Percentiles rank a stretch among this genome's conserved stretches.
Conservation (phyloP, 1,140 invertebrate species). For the Rhizoglyphus robini region DNA sequence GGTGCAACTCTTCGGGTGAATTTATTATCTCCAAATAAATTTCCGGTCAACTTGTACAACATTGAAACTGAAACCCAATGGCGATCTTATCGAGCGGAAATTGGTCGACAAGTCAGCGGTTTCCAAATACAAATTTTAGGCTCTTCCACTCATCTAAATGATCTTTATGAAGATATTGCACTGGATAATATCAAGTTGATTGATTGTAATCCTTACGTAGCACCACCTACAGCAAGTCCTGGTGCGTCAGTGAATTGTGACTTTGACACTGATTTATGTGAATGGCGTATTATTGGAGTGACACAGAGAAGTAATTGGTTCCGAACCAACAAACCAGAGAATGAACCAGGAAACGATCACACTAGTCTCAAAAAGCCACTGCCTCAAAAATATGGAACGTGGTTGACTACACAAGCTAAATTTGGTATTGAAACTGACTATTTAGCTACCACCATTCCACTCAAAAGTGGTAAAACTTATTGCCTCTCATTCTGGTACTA, state of each 20-base stretch:
- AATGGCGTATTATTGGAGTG: neutral
- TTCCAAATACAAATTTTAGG: too few species aligned
- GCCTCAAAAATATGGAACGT: neutral
- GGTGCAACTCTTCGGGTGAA: too few species aligned
- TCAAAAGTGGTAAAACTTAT: neutral
- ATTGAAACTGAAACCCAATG: too few species aligned
- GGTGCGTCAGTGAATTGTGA: conserved; percentile 4
- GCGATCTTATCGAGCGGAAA: neutral
- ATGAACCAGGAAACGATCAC: conserved; percentile 1
- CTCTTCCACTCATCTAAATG: too few species aligned
- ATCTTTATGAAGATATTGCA: too few species aligned
- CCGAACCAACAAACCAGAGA: neutral
- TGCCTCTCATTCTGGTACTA: conserved; percentile 3
- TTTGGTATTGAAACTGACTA: neutral
- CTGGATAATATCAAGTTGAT: too few species aligned
- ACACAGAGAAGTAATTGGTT: neutral
- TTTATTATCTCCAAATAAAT: too few species aligned
- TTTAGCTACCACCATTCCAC: neutral
- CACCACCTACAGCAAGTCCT: too few species aligned
- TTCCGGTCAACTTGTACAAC: too few species aligned
- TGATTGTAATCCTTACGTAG: too few species aligned
- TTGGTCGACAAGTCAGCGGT: too few species aligned
- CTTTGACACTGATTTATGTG: conserved; percentile 1
- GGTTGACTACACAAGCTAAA: neutral
- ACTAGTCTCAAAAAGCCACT: neutral